Base-by-base conservation (phyloP, 2,113 vertebrate genomes). In the Cepphus grylle region DNA sequence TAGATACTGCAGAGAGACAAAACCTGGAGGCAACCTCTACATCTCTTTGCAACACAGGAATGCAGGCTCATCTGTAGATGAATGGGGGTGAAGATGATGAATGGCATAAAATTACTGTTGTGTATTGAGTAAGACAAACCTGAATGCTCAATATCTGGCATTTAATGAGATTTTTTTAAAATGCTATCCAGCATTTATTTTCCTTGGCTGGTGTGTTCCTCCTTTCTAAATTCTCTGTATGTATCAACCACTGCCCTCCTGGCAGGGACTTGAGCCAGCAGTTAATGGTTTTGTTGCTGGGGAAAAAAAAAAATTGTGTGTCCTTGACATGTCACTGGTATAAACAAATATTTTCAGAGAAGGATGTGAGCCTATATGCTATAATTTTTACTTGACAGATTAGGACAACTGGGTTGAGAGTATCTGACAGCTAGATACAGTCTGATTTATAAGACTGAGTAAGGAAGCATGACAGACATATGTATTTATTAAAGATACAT, bases 331-430 rank as follows among this genome's bases (percentile, higher is more conserved):
- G 90, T 95, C 94, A 84, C 50, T 93, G 50, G 40, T 86, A 88
- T 95, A 98, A 97, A 97, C 97, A 97, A 95, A 94, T 92, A 93
- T 83, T 97, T 89, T 79, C 88, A 63, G 81, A 96, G 84, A 94
- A 95, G 38, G 79, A 91, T 93, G 71, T 55, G 45, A 95, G 76
- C 69, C 70, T 96, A 90, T 95, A 93, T 95, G 93, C 30, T 80
- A 29, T 94, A 96, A 95, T 92, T 97, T 97, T 93, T 82, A 67
- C 55, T 95, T 96, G 95, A 91, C 95, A 97, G 77, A 90, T 92
- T 96, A 97, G 90, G 90, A 94, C 86, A 97, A 83, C 59, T 43
- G 2, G 30, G 80, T 95, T 97, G 90, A 96, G 85, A 86, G 65
- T 87, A 92, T 92, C 69, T 80, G 91, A 94, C 93, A 96, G 73